Evolutionary conservation across 1,140 invertebrate species (phyloP).

Genomic region (Rhyzopertha dominica): DNA sequence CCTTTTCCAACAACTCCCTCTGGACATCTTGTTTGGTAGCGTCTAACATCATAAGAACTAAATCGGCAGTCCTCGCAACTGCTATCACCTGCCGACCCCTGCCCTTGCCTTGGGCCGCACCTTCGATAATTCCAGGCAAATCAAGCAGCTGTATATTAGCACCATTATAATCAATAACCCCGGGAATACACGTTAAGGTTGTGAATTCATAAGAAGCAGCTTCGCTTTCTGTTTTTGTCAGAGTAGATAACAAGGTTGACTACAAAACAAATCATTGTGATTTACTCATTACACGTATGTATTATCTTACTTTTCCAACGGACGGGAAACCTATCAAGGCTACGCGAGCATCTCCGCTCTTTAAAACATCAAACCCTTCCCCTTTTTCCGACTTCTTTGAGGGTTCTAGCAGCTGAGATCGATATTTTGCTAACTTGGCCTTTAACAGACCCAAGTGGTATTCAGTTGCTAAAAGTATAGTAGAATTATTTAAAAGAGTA

Average conservation of each 20-base stretch:
- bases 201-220: conserved; percentile 98
- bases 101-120: conserved; percentile 90
- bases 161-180: conserved; percentile 96
- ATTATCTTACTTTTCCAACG: conserved; percentile 74
- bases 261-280: conserved; percentile 40
- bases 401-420: conserved; percentile 92
- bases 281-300: conserved; percentile 1
- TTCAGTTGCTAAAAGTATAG: conserved; percentile 77
- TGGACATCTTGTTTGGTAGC: conserved; percentile 96
- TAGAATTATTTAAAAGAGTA: conserved; percentile 2
- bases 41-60: conserved; percentile 98
- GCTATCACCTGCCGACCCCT: conserved; percentile 86
- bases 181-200: conserved; percentile 98
- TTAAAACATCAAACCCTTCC: conserved; percentile 99
- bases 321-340: conserved; percentile 97
- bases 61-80: conserved; percentile 91
- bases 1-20: conserved; percentile 80
- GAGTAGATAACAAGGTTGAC: conserved; percentile 88
- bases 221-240: conserved; percentile 94
- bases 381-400: conserved; percentile 95
- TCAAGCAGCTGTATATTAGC: conserved; percentile 98
- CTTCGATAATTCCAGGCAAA: conserved; percentile 96
- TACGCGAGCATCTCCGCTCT: conserved; percentile 97
- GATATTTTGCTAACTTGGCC: conserved; percentile 97
- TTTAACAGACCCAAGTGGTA: conserved; percentile 98